phyloP scores from a whole-genome alignment of 2,113 vertebrate species.

The Osmerus eperlanus region DNA sequence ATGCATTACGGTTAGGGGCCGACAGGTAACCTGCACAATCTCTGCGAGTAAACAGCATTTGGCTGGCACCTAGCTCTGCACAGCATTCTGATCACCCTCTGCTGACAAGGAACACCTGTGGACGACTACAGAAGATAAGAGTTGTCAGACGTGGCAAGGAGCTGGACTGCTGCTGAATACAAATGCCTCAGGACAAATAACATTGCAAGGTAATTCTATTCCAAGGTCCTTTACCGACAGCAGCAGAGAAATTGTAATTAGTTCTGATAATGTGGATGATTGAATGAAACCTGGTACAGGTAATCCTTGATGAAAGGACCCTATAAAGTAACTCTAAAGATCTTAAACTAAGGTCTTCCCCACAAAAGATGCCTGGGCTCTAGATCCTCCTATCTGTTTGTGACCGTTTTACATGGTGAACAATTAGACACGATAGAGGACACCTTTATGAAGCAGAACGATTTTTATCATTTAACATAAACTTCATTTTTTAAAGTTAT shows the following conservation, averaged over 20 bases:
- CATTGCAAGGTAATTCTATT: conserved; percentile 44
- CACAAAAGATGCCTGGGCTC: no score
- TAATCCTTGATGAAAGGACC: conserved; percentile 37
- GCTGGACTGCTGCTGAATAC: conserved; percentile 47
- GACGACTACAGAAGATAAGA: conserved; percentile 62
- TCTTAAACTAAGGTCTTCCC: no score
- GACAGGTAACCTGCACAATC: conserved; percentile 40
- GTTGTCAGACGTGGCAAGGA: conserved; percentile 50
- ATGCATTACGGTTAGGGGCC: conserved; percentile 34
- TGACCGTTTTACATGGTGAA: no score
- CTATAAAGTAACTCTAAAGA: not conserved
- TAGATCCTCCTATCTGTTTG: no score
- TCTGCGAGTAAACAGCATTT: conserved; percentile 53
- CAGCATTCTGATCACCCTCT: conserved; percentile 56
- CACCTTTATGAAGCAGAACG: no score
- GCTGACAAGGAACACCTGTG: conserved; percentile 65
- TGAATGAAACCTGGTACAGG: conserved; percentile 41
- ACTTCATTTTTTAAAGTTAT: no score
- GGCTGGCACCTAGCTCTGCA: conserved; percentile 33
- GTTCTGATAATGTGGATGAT: conserved; percentile 47
- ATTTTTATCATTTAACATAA: no score
- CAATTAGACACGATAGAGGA: no score
- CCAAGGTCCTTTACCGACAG: conserved; percentile 37
- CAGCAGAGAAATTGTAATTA: conserved; percentile 51
- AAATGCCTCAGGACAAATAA: conserved; percentile 45